Evolutionary conservation across 2,888 invertebrate species (phyloP), one percentile per base, ranked within the genome.

Genomic region (Stramonita haemastoma): DNA sequence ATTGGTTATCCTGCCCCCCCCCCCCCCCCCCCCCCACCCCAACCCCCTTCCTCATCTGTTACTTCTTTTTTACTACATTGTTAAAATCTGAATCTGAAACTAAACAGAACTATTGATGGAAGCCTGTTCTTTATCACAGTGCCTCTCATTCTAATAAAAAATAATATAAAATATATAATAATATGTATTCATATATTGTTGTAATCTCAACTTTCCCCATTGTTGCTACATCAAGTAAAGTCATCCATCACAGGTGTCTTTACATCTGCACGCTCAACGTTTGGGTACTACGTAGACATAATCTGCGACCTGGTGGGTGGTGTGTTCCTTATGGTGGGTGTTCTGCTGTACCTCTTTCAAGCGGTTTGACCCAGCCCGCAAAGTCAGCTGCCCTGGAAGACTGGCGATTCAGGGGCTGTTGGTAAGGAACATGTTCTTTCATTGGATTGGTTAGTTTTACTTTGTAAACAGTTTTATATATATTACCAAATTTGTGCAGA

Each of bases 281-380:
- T 86, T 6, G 91, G 91, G 17, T 91, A 91, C 57, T 91, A 90
- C 26, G 90, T 91, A 29, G 91, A 91, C 88, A 90, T 87, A n/a
- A 89, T 86, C 4, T 90, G 90, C 56, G 91, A 91, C 56, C 86
- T 87, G 36, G 15, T 90, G 2, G 91, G 91, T 15, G 91, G 90
- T 29, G 91, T 90, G 17, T 91, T 90, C 73, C 90, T 91, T 46
- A 90, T 90, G 83, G 90, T 91, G 60, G 91, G 91, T 2, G 89
- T 91, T 57, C 86, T 90, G 17, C 90, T 90, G 70, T 90, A 91
- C 70, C 84, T 91, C n/a, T 77, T 90, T 85, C 70, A 90, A 90
- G 66, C 79, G 90, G 11, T 90, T 91, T 66, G 91, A 90, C 85
- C 90, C 90, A 32, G 46, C 70, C 85, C 73, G 70, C 89, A 86